Evolutionary conservation across 53 echinoderm and acorn worm genomes (phyloP).

Genomic region (Astropecten irregularis): DNA sequence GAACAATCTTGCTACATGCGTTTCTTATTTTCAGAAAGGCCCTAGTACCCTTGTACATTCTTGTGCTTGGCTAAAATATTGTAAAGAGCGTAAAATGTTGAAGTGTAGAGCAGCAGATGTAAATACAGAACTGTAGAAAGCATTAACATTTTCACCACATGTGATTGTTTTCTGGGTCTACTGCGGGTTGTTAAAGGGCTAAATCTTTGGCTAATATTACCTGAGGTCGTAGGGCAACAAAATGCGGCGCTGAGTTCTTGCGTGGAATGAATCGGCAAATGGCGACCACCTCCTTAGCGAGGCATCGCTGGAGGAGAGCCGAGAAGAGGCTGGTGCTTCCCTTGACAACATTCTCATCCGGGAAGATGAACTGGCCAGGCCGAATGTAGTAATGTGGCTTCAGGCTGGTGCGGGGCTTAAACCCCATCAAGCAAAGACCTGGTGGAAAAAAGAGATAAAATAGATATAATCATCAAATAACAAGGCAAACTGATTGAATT

Average conservation of each 20-base stretch:
- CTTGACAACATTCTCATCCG: slow-evolving; percentile 74
- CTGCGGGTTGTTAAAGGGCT: too few relatives aligned
- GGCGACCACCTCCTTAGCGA: slow-evolving; percentile 74
- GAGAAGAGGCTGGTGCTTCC: slow-evolving; percentile 86
- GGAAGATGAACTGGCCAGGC: slow-evolving; percentile 87
- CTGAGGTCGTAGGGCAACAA: slow-evolving; percentile 87
- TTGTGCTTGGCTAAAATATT: too few relatives aligned
- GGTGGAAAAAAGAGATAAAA: neutral
- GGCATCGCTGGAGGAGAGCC: slow-evolving; percentile 79
- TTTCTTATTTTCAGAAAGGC: too few relatives aligned
- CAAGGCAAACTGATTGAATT: neutral
- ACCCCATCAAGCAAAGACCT: slow-evolving; percentile 89
- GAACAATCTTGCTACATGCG: too few relatives aligned
- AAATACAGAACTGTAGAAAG: too few relatives aligned
- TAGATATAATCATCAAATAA: neutral
- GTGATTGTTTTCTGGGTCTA: too few relatives aligned
- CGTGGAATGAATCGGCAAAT: slow-evolving; percentile 88
- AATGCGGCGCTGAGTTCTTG: slow-evolving; percentile 77
- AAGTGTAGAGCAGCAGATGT: too few relatives aligned
- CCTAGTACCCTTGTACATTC: too few relatives aligned
- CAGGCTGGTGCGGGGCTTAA: slow-evolving; percentile 77
- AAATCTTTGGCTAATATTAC: too few relatives aligned
- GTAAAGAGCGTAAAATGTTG: too few relatives aligned
- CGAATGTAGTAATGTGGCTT: slow-evolving; percentile 79
- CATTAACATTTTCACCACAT: too few relatives aligned